phyloP scores from a whole-genome alignment of 2,113 vertebrate genomes.

The Laterallus jamaicensis region DNA sequence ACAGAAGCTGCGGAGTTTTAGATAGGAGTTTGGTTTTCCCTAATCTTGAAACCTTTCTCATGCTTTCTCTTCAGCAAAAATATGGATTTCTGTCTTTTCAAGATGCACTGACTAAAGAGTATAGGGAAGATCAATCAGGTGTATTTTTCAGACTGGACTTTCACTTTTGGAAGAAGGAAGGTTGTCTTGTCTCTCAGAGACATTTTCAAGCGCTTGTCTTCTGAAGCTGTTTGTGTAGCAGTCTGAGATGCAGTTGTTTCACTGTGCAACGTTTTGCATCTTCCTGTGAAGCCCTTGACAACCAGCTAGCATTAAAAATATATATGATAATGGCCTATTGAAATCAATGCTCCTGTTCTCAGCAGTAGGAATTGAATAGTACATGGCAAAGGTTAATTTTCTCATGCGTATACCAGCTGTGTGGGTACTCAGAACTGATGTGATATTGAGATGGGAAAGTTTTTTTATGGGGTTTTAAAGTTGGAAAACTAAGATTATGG shows the following conservation, averaged over 20 bases:
- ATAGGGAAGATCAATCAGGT: not conserved
- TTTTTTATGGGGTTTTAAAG: not conserved
- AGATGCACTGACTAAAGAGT: not conserved
- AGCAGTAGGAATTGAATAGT: rapidly evolving
- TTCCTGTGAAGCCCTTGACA: not conserved
- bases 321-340: not conserved
- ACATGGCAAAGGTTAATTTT: not conserved
- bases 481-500: not conserved
- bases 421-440: rapidly evolving
- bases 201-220: not conserved
- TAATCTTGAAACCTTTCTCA: not conserved
- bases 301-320: not conserved
- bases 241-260: not conserved
- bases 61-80: not conserved
- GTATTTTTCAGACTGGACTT: not conserved
- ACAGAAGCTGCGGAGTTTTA: not conserved
- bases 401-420: rapidly evolving
- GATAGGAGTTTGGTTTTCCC: not conserved
- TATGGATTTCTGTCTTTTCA: not conserved
- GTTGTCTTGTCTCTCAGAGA: not conserved
- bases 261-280: not conserved
- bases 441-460: not conserved
- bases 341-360: not conserved
- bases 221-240: not conserved
- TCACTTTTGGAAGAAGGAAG: not conserved